Percentiles rank a stretch among this genome's conserved stretches.
Conservation (phyloP, 2,797 vertebrate genomes). For the Apogon hyalosoma region DNA sequence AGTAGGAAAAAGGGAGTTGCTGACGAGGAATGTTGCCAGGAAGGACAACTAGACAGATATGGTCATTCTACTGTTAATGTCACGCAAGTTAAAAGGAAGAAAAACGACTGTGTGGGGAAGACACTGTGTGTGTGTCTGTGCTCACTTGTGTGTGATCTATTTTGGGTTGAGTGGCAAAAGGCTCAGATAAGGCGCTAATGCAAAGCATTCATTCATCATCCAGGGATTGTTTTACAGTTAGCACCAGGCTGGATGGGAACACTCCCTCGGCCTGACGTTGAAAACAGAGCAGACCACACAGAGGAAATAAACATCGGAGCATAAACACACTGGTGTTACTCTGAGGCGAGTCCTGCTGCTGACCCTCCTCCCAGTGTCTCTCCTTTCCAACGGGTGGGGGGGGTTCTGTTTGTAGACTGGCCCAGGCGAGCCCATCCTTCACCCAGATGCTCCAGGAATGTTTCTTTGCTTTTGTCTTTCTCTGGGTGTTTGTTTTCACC, state of each 20-base stretch:
- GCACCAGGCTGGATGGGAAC: slow-evolving; percentile 46
- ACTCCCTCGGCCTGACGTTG: slow-evolving; percentile 47
- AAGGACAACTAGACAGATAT: slow-evolving; percentile 26
- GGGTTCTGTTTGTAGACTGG: slow-evolving; percentile 49
- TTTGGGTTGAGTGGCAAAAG: slow-evolving; percentile 32
- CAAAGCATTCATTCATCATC: slow-evolving; percentile 59
- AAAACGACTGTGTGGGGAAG: not conserved
- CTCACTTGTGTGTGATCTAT: slow-evolving; percentile 30
- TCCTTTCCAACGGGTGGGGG: slow-evolving; percentile 35
- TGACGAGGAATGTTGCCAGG: slow-evolving; percentile 11
- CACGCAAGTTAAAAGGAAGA: not conserved
- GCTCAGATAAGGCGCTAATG: slow-evolving; percentile 63
- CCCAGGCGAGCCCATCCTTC: slow-evolving; percentile 62
- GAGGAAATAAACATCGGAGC: slow-evolving; percentile 67
- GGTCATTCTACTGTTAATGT: slow-evolving; percentile 6
- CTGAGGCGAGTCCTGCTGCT: slow-evolving; percentile 26
- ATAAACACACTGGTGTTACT: slow-evolving; percentile 64
- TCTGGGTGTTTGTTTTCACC: slow-evolving; percentile 72
- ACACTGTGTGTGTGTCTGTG: slow-evolving; percentile 17
- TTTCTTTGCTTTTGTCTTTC: slow-evolving; percentile 61
- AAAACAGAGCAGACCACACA: slow-evolving; percentile 66
- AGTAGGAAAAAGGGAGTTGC: slow-evolving; percentile 12
- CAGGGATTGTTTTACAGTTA: slow-evolving; percentile 68
- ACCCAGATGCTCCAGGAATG: slow-evolving; percentile 74
- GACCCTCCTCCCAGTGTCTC: slow-evolving; percentile 35